Conservation (phyloP, 2,797 vertebrate genomes). For the Pachyuromys duprasi region DNA sequence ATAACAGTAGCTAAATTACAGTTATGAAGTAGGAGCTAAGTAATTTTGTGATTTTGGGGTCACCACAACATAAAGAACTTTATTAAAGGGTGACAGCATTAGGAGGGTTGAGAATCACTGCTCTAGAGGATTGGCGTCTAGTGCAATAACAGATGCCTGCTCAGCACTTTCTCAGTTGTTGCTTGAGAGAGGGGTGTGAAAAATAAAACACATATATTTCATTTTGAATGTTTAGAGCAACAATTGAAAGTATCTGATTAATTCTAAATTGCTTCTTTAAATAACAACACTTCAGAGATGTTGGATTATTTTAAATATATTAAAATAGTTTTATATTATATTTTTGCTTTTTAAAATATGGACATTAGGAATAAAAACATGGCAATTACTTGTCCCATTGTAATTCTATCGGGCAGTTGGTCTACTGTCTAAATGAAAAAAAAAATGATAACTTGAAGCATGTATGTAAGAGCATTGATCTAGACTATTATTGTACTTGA, state of each 20-base stretch:
- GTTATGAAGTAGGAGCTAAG: background rate
- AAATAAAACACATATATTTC: background rate
- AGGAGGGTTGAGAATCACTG: background rate
- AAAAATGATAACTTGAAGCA: background rate
- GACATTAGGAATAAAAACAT: background rate
- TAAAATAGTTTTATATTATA: background rate
- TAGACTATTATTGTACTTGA: background rate
- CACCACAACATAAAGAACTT: background rate
- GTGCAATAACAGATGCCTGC: background rate
- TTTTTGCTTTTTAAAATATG: conserved; percentile 6
- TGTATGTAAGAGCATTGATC: background rate
- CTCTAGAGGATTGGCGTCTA: background rate
- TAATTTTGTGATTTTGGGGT: background rate
- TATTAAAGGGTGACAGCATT: background rate
- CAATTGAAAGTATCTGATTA: background rate
- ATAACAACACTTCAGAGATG: background rate
- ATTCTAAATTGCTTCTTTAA: background rate
- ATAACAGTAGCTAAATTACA: background rate
- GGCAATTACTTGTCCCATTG: background rate
- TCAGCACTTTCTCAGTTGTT: background rate
- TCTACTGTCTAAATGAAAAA: background rate
- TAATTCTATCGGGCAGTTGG: background rate
- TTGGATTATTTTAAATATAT: background rate
- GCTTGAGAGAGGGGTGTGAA: background rate
- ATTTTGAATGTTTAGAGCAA: background rate